Base-by-base conservation (phyloP, 2,888 invertebrate species). In the Drosophila greeni region DNA sequence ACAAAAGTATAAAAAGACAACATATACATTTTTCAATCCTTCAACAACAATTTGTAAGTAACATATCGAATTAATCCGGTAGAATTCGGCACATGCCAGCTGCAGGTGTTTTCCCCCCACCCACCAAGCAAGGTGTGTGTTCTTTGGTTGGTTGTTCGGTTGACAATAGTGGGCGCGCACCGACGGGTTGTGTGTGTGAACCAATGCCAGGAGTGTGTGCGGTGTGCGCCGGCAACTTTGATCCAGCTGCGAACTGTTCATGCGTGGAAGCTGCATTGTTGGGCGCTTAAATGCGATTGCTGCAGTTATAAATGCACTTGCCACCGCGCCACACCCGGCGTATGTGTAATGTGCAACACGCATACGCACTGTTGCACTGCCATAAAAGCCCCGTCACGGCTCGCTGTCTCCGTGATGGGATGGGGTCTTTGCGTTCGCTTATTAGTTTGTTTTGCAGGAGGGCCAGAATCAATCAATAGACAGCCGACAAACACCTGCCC, bases 401-500 rank as follows among this genome's bases (percentile, higher is more conserved):
- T 11, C 34, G 2, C 29, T 45, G 12, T 34, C 34, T 2, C 57
- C 45, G 18, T 31, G 70, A 37, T 43, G 51, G 60, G 37, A 37
- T n/a, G n/a, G n/a, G 16, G 55, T 29, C 24, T 29, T 61, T 47
- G 52, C 49, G 42, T 42, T 53, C 49, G 73, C 76, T 80, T 80
- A 80, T 80, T 80, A 80, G 79, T 80, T 80, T 80, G 79, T 75
- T 80, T 75, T 83, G 82, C 61, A 73, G 65, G 54, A 53, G 62
- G 74, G 39, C 54, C 54, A 61, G 69, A 79, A 83, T 83, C 79
- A 80, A 83, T 83, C 79, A 80, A 62, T 58, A 71, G 39, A 48
- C 62, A 60, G 60, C 56, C 60, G 72, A 47, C 61, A 66, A 67
- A 61, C 70, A 68, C 64, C 73, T 66, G 14, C 18, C 45, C 42